Conservation (phyloP, 2,888 invertebrate species). For the Andrena fulva region DNA sequence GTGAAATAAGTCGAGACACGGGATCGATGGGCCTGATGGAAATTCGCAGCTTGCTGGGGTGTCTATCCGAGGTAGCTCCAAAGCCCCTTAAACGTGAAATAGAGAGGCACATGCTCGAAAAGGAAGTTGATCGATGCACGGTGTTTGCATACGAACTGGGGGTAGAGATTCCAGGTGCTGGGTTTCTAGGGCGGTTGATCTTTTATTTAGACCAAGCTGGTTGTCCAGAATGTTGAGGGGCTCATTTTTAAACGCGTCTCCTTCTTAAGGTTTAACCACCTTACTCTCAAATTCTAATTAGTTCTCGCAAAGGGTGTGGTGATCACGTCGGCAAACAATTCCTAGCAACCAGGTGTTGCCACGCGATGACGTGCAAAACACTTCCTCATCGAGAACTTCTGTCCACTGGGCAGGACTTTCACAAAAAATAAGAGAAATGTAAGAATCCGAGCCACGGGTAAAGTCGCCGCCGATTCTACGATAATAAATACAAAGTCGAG, state of each 20-base stretch:
- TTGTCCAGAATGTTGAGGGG: too few species aligned
- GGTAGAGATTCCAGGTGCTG: not conserved
- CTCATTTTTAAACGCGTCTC: not conserved
- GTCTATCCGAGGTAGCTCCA: not conserved
- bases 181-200: too few species aligned
- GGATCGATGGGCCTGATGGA: constrained; percentile 23
- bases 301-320: constrained; percentile 66
- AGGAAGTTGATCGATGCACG: constrained; percentile 12
- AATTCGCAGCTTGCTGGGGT: constrained; percentile 21
- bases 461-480: not conserved
- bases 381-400: constrained; percentile 29
- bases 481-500: constrained; percentile 47
- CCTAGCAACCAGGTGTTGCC: constrained; percentile 77
- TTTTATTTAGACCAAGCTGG: too few species aligned
- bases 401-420: not conserved
- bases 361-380: constrained; percentile 59
- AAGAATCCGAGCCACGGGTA: constrained; percentile 19
- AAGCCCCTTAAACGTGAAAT: constrained; percentile 3
- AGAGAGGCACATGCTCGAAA: not conserved
- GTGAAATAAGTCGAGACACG: constrained; percentile 20
- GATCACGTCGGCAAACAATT: constrained; percentile 70
- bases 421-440: constrained; percentile 1
- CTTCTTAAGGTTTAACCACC: constrained; percentile 5
- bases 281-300: constrained; percentile 13
- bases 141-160: not conserved